phyloP scores from a whole-genome alignment of 2,113 vertebrate genomes.

The Steatornis caripensis region DNA sequence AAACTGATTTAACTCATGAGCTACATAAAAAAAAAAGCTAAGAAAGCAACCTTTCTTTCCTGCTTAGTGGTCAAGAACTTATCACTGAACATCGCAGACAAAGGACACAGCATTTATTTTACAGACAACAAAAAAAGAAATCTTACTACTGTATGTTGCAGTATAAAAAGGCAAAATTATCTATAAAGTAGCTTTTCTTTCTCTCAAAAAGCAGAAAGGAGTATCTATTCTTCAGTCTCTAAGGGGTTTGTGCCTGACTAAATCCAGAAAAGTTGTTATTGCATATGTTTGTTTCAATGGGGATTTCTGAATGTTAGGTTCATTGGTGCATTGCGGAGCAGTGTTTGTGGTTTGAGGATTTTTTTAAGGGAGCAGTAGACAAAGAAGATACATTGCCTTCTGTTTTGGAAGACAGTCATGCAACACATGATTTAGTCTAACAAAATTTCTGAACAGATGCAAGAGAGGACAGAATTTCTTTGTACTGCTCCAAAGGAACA shows the following conservation, averaged over 20 bases:
- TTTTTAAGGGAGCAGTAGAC: background rate
- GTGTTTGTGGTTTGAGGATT: background rate
- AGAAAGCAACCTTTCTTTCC: background rate
- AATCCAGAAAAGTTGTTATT: background rate
- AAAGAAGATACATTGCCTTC: background rate
- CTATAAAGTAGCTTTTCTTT: background rate
- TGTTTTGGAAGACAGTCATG: background rate
- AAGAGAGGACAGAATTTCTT: background rate
- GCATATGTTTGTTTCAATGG: background rate
- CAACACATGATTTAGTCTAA: background rate
- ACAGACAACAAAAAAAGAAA: background rate
- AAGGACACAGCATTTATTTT: background rate
- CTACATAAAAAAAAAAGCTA: background rate
- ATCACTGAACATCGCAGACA: background rate
- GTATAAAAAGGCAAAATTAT: background rate
- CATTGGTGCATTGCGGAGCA: background rate
- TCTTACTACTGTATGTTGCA: background rate
- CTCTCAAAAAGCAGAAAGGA: background rate
- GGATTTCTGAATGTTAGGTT: background rate
- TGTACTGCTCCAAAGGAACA: background rate
- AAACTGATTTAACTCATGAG: background rate
- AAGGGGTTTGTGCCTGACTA: background rate
- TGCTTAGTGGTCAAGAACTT: background rate
- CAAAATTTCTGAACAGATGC: background rate
- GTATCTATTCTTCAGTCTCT: background rate